Percentiles rank a stretch among this genome's conserved stretches.
Evolutionary conservation across 2,797 vertebrate genomes (phyloP).

Genomic region (Mallotus villosus): DNA sequence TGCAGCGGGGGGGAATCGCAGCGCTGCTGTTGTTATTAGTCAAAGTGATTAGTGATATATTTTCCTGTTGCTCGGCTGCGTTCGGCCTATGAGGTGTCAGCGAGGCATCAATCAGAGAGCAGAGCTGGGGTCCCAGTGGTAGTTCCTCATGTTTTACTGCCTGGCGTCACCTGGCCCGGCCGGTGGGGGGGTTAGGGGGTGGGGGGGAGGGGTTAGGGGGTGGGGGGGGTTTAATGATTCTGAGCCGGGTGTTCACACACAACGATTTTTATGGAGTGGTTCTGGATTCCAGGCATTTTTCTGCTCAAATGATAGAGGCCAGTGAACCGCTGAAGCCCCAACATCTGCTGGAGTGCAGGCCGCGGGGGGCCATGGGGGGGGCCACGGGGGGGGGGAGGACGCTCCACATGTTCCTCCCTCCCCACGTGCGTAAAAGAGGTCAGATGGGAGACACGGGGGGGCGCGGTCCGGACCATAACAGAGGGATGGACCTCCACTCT

Average conservation of each 20-base stretch:
- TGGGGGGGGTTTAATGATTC: conserved; percentile 57
- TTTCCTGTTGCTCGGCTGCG: conserved; percentile 16
- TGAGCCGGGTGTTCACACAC: conserved; percentile 59
- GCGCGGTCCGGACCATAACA: conserved; percentile 7
- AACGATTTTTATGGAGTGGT: conserved; percentile 67
- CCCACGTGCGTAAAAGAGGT: conserved; percentile 13
- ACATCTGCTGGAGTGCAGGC: conserved; percentile 55
- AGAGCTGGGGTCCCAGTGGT: conserved; percentile 52
- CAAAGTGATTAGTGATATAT: conserved; percentile 12
- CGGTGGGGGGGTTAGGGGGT: too few relatives aligned
- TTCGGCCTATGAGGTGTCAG: conserved; percentile 52
- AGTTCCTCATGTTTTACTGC: conserved; percentile 67
- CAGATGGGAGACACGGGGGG: conserved; percentile 18
- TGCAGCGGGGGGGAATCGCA: background rate
- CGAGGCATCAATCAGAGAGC: conserved; percentile 29
- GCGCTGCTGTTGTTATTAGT: background rate
- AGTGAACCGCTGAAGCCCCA: conserved; percentile 52
- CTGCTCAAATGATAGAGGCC: conserved; percentile 30
- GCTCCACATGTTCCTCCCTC: conserved; percentile 37
- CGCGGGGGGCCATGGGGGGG: conserved; percentile 29
- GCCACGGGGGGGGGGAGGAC: conserved; percentile 21
- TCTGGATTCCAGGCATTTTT: conserved; percentile 67
- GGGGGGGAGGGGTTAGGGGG: background rate
- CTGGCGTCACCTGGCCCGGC: conserved; percentile 29
- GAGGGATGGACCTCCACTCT: conserved; percentile 1